Evolutionary conservation across 1,140 invertebrate genomes (phyloP).

Genomic region (Achroia grisella): DNA sequence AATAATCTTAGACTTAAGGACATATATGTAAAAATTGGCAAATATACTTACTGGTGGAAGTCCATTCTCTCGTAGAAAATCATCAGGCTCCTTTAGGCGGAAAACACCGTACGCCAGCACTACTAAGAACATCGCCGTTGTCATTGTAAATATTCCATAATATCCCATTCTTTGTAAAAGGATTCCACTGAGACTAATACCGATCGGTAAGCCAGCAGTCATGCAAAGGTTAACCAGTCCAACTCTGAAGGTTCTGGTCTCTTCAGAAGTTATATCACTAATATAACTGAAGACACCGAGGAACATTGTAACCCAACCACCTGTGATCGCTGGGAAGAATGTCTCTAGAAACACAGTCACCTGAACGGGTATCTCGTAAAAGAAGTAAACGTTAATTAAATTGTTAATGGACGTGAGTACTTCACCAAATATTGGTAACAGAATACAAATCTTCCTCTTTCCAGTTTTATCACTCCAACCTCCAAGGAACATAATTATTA

Average conservation of each 20-base stretch:
- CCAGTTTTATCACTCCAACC: constrained; percentile 80
- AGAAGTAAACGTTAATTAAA: constrained; percentile 85
- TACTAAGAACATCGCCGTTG: constrained; percentile 79
- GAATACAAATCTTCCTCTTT: constrained; percentile 86
- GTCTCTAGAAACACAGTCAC: constrained; percentile 77
- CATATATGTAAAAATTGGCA: too few relatives aligned
- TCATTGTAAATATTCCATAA: constrained; percentile 84
- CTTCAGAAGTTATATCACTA: constrained; percentile 86
- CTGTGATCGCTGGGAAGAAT: constrained; percentile 83
- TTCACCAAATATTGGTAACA: constrained; percentile 87
- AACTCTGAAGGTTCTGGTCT: constrained; percentile 85
- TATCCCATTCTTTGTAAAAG: constrained; percentile 81
- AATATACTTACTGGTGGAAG: constrained; percentile 48
- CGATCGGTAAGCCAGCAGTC: constrained; percentile 85
- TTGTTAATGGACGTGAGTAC: constrained; percentile 83
- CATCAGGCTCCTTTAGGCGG: constrained; percentile 76
- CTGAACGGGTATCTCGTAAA: constrained; percentile 84
- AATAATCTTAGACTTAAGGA: too few relatives aligned
- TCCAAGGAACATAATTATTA: constrained; percentile 76
- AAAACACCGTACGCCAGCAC: constrained; percentile 81
- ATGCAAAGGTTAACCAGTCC: constrained; percentile 88
- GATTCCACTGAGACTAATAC: constrained; percentile 82
- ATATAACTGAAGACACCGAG: constrained; percentile 95
- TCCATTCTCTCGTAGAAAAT: constrained; percentile 46
- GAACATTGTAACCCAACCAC: constrained; percentile 90